These are phyloP conservation scores for Tinea pellionella DNA, from an alignment of 2,888 invertebrate species.

Conservation along the genomic window DNA sequence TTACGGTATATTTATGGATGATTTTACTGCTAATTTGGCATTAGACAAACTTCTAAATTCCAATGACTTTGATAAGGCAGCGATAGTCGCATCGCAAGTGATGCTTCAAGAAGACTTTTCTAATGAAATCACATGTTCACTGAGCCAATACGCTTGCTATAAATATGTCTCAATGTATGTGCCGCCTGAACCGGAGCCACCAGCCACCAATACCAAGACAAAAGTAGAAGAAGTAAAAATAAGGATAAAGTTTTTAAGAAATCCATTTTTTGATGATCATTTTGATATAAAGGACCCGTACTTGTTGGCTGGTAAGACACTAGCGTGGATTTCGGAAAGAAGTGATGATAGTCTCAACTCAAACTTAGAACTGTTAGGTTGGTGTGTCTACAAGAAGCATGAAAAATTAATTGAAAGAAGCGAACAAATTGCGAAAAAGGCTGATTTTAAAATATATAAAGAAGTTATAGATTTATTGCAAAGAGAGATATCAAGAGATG, in stretches of 20 bases:
- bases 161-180: slow-evolving; percentile 68
- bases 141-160: slow-evolving; percentile 81
- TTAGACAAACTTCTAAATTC: slow-evolving; percentile 81
- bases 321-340: slow-evolving; percentile 71
- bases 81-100: slow-evolving; percentile 79
- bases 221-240: slow-evolving; percentile 76
- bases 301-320: slow-evolving; percentile 84
- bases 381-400: slow-evolving; percentile 75
- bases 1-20: slow-evolving; percentile 93
- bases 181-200: slow-evolving; percentile 24
- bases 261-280: slow-evolving; percentile 89
- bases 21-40: slow-evolving; percentile 80
- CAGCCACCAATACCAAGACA: slow-evolving; percentile 30
- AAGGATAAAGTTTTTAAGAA: slow-evolving; percentile 82
- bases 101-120: slow-evolving; percentile 91
- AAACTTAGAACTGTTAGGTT: slow-evolving; percentile 74
- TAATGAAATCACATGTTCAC: slow-evolving; percentile 74
- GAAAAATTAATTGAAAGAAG: slow-evolving; percentile 41
- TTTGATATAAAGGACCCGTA: slow-evolving; percentile 82
- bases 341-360: slow-evolving; percentile 58
- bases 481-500: slow-evolving; percentile 24
- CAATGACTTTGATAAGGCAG: slow-evolving; percentile 77
- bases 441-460: slow-evolving; percentile 34
- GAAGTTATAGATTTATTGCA: slow-evolving; percentile 41
- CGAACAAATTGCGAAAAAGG: slow-evolving; percentile 28